A percentile compares a stretch with the other conserved stretches of the same genome.
Conservation (phyloP, 2,888 invertebrate genomes). For the Camptogramma bilineatum region DNA sequence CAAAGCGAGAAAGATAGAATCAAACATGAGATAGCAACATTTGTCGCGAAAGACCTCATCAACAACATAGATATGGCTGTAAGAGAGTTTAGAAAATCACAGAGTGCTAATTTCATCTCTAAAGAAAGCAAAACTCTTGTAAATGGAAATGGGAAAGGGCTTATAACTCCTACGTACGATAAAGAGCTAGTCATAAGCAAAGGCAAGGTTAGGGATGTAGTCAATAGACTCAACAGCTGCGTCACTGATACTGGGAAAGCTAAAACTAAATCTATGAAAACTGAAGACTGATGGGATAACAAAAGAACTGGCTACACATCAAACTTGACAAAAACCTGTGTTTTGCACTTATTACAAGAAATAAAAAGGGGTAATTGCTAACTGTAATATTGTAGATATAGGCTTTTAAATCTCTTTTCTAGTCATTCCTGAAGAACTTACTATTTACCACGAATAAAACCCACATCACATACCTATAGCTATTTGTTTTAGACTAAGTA, state of each 20-base stretch:
- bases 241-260: constrained; percentile 51
- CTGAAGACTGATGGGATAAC: constrained; percentile 53
- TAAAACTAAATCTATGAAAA: constrained; percentile 56
- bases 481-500: background rate
- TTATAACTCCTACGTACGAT: constrained; percentile 76
- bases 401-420: constrained; percentile 10
- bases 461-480: background rate
- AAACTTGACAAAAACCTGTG: background rate
- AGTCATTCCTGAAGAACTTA: constrained; percentile 25
- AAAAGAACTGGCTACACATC: background rate
- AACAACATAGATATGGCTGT: constrained; percentile 78
- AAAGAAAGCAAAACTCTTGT: constrained; percentile 52
- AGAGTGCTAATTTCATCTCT: constrained; percentile 66
- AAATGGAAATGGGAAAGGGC: constrained; percentile 68
- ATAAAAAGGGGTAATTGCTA: background rate
- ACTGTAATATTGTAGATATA: constrained; percentile 6
- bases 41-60: constrained; percentile 78
- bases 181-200: constrained; percentile 78
- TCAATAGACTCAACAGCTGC: constrained; percentile 75
- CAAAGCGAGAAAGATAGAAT: constrained; percentile 73
- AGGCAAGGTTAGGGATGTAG: constrained; percentile 80
- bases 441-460: background rate
- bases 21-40: constrained; percentile 79
- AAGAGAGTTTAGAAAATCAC: constrained; percentile 74
- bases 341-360: background rate